Evolutionary conservation across 2,888 invertebrate species (phyloP), one percentile per base, ranked within the genome.

Genomic region (Scelioninae gen. 2): DNA sequence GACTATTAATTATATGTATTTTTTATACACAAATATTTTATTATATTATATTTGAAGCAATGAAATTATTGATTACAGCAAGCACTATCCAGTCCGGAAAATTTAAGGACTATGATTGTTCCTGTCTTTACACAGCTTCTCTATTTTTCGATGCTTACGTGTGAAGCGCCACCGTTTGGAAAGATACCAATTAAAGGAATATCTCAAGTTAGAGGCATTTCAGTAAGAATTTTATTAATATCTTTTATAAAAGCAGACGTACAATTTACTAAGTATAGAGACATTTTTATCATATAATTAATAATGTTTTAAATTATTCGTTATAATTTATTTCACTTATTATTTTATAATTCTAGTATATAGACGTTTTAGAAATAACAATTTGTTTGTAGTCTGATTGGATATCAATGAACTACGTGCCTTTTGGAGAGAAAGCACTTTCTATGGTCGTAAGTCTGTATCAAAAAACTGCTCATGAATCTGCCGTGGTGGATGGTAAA

Each of bases 351-450:
- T 25, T 25, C 4, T 33, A 7, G 9, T 9, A 33, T 7, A 33
- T 33, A 33, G 33, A 22, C 22, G 5, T 22, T 4, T 22, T 4
- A 22, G 5, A 22, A 11, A 15, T 33, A 37, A 25, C 13, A 15
- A 22, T 48, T 45, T 53, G 16, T 68, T 73, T 76, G 67, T 86
- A 92, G 84, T 88, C 91, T 45, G 93, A 94, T 83, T 93, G 93
- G 90, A 90, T 93, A 39, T 90, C 92, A 69, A 92, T 93, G 90
- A 94, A 94, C 86, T 94, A 93, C 82, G 93, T 95, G 80, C 94
- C 95, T 41, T 96, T 96, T 86, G 94, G 94, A 31, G 96, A 96
- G 84, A 92, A 92, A 82, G 90, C 94, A 2, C 87, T 95, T 58
- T 90, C 90, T 60, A 91, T 93, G 88, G 90, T 92, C 9, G 92